Evolutionary conservation across 2,797 vertebrate genomes (phyloP).

Genomic region (Erpetoichthys calabaricus): DNA sequence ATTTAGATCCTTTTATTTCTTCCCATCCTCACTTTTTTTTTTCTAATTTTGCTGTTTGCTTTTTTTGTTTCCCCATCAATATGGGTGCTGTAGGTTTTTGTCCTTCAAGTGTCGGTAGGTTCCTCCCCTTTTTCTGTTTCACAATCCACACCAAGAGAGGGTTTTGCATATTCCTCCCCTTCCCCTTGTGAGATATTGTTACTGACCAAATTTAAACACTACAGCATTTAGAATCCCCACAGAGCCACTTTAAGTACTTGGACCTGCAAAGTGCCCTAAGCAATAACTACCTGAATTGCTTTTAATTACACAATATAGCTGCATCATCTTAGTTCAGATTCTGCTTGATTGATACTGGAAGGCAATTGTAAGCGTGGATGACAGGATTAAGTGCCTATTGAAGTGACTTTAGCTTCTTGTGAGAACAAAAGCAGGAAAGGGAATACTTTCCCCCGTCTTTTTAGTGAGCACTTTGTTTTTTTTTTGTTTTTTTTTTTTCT

Average conservation of each 20-base stretch:
- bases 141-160: constrained; percentile 36
- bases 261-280: constrained; percentile 61
- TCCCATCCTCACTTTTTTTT: constrained; percentile 27
- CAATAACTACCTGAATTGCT: constrained; percentile 80
- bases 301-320: constrained; percentile 78
- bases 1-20: constrained; percentile 31
- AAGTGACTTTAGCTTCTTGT: constrained; percentile 90
- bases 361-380: constrained; percentile 85
- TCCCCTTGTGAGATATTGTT: constrained; percentile 46
- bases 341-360: constrained; percentile 80
- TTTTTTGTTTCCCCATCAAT: constrained; percentile 32
- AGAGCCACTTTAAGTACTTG: constrained; percentile 58
- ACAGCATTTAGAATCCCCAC: constrained; percentile 51
- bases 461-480: constrained; percentile 44
- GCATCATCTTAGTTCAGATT: constrained; percentile 74
- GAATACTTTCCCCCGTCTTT: constrained; percentile 60
- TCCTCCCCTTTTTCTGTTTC: constrained; percentile 40
- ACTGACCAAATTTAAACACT: constrained; percentile 64
- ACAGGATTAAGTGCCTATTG: constrained; percentile 96
- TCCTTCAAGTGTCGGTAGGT: constrained; percentile 36
- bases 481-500: constrained; percentile 34
- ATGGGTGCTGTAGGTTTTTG: constrained; percentile 41
- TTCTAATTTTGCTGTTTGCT: constrained; percentile 43
- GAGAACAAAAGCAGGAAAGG: constrained; percentile 69
- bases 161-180: constrained; percentile 43